Evolutionary conservation across 2,113 vertebrate genomes (phyloP).

Genomic region (Solea senegalensis): DNA sequence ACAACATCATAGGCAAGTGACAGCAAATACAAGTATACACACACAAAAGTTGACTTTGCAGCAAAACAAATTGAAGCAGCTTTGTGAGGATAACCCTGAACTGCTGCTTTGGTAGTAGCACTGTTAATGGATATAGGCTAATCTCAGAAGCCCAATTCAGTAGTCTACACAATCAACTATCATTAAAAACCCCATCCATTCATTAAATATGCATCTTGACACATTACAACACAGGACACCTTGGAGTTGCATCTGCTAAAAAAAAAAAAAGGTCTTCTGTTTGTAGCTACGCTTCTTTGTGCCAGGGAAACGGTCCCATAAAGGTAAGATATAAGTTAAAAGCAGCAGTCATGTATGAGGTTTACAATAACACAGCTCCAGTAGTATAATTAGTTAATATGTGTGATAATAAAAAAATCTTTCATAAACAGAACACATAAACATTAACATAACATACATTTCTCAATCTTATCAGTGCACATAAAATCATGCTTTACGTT

Average conservation of each 20-base stretch:
- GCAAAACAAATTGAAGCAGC: conserved; percentile 82
- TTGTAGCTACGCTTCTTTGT: conserved; percentile 42
- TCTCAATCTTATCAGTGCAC: conserved; percentile 93
- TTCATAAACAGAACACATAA: conserved; percentile 85
- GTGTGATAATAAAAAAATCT: conserved; percentile 79
- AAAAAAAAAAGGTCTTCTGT: conserved; percentile 44
- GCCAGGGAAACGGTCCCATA: conserved; percentile 45
- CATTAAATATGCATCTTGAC: conserved; percentile 15
- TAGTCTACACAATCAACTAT: conserved; percentile 16
- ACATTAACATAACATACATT: conserved; percentile 85
- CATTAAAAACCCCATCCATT: conserved; percentile 12
- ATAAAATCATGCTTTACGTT: conserved; percentile 91
- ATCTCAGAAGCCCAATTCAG: conserved; percentile 65
- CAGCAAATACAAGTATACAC: too few species aligned
- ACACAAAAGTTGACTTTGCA: conserved; percentile 46
- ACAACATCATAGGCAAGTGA: too few species aligned
- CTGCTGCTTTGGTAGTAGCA: conserved; percentile 96
- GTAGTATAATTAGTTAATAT: conserved; percentile 89
- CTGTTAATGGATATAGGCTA: conserved; percentile 83
- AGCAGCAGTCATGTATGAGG: conserved; percentile 84
- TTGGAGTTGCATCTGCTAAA: conserved; percentile 18
- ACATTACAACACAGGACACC: conserved; percentile 15
- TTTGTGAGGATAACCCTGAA: conserved; percentile 90
- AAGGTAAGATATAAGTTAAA: conserved; percentile 78
- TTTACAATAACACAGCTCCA: conserved; percentile 83